Evolutionary conservation across 2,888 invertebrate species (phyloP), one percentile per base, ranked within the genome.

Genomic region (Athripsodes cinereus): DNA sequence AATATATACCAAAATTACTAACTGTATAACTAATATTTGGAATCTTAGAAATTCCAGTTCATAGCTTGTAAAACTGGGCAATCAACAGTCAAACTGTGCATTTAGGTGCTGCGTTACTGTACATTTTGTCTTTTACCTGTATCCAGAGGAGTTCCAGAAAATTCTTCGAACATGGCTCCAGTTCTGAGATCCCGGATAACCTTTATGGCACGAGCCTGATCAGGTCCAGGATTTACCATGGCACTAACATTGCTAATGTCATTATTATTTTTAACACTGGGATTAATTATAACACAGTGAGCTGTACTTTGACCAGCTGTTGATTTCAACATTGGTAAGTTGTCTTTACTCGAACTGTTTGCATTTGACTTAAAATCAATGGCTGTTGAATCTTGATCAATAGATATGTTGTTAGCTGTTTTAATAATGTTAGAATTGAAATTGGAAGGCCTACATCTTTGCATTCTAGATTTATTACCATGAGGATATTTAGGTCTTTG

Each of bases 401-500:
- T 59, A 26, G 60, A 53, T 10, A 62, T 54, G 46, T 58, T 62
- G 34, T 62, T 62, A 20, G 62, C 60, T 21, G 60, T 60, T 52
- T 63, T 63, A 44, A 58, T 57, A 16, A 56, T 57, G 55, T 55
- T 59, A 1, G 62, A 57, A 26, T 50, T 61, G 34, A 51, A 61
- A 48, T 61, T 61, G 1, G 63, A 61, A n/a, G 57, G 49, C 49
- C 58, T 57, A 40, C 61, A 59, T 56, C 55, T 54, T 16, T 61
- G 60, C 59, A 58, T 61, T 16, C 63, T 57, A 22, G 61, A 62
- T 56, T 59, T 62, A 51, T 64, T 58, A 6, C 75, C 83, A 70
- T 74, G 85, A 66, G 72, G 81, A 71, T 80, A 85, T 73, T 76
- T 85, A 47, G 79, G 86, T 62, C 69, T 81, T 2, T 80, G 75